phyloP scores from a whole-genome alignment of 2,113 vertebrate genomes.

The Scomber scombrus region DNA sequence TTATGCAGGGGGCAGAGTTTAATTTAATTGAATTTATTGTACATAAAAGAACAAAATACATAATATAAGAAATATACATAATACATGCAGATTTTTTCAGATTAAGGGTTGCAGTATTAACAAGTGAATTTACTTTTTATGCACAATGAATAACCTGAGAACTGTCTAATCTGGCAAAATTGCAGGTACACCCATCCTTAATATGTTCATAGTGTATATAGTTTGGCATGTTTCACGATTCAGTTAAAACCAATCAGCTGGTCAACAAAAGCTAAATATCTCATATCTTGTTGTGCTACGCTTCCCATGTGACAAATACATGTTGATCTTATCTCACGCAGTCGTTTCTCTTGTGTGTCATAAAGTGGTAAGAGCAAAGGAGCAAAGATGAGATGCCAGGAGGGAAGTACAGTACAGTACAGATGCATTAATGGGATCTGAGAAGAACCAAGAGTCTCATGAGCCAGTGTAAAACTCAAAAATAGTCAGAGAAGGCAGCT shows the following conservation, averaged over 20 bases:
- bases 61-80: no score
- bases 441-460: constrained; percentile 20
- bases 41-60: no score
- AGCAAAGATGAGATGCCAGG: background rate
- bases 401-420: constrained; percentile 12
- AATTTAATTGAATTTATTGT: no score
- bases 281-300: background rate
- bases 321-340: background rate
- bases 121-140: background rate
- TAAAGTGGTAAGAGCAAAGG: background rate
- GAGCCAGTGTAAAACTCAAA: constrained; percentile 13
- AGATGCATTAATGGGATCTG: constrained; percentile 21
- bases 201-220: background rate
- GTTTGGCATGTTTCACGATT: background rate
- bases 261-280: background rate
- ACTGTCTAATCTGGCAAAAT: background rate
- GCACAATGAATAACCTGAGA: background rate
- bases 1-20: background rate
- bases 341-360: constrained; percentile 1
- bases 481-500: constrained; percentile 4
- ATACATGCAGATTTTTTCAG: no score
- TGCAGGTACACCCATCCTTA: background rate
- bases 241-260: background rate
- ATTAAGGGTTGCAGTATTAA: background rate
- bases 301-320: background rate